Base-by-base conservation (phyloP, 2,797 vertebrate species). In the Sphenopsis melanotis region DNA sequence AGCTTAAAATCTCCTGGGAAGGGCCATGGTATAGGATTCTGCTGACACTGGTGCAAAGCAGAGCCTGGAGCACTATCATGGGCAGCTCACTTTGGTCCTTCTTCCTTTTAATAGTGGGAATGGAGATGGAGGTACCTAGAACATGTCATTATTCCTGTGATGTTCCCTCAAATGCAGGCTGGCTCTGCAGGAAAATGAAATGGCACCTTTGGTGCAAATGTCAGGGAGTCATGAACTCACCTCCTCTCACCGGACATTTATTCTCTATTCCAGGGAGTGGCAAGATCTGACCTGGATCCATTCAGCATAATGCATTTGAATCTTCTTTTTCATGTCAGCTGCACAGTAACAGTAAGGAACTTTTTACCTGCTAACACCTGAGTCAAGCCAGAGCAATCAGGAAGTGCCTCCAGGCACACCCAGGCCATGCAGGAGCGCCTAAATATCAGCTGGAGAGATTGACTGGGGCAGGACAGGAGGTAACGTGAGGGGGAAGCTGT, bases 311-410 rank as follows among this genome's bases (percentile, higher is more conserved):
- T 1, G 8, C 42, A 59, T 92, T 75, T 47, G 6, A 70, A 76
- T 65, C 12, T 47, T 80, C 27, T 83, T 92, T 87, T 42, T 68
- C 65, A 23, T 37, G 42, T 55, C 89, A 84, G 59, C 75, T 80
- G 56, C 68, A 27, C 32, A 13, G 29, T 20, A 29, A 32, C 32
- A 11, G 32, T 14, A 32, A 41, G 75, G 21, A 69, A 78, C 94
- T 95, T 95, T 95, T 94, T 47, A 92, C 82, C 91, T 82, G 12
- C 34, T 94, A 81, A 90, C 57, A 32, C 74, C 21, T 1, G 4
- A 76, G 57, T 69, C 57, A 88, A 71, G 64, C 21, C 46, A 50
- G 47, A 1, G 6, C 59, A 82, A 41, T 64, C 49, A 20, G 14
- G 34, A 77, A 89, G 34, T 4, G 0, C 59, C 60, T 66, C 13